Percentiles rank a stretch among this genome's conserved stretches.
Conservation (phyloP, 2,797 vertebrate genomes). For the Pitangus sulphuratus region DNA sequence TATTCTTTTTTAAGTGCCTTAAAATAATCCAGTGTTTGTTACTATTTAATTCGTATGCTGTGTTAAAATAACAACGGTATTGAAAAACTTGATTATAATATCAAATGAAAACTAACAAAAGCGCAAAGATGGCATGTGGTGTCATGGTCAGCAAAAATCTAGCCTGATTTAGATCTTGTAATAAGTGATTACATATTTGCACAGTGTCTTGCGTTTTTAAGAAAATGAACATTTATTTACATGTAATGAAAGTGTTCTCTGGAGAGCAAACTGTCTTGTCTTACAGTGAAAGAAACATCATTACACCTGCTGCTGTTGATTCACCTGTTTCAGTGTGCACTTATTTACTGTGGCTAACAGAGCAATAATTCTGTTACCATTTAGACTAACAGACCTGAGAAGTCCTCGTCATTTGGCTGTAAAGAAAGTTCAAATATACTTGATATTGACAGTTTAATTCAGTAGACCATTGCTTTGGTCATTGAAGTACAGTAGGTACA, state of each 20-base stretch:
- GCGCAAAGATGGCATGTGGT: not conserved
- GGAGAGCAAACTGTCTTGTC: not conserved
- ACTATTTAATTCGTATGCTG: not conserved
- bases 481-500: not conserved
- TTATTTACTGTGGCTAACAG: not conserved
- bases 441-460: not conserved
- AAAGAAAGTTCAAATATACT: not conserved
- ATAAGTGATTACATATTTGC: not conserved
- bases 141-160: not conserved
- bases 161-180: not conserved
- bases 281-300: not conserved
- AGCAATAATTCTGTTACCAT: not conserved
- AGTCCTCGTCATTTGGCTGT: not conserved
- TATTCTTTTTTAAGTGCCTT: not conserved
- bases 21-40: not conserved
- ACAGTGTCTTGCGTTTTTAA: not conserved
- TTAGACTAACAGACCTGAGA: not conserved
- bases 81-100: not conserved
- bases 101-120: not conserved
- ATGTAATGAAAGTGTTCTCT: not conserved
- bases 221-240: not conserved
- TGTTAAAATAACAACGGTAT: not conserved
- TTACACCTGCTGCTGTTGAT: not conserved
- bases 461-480: not conserved
- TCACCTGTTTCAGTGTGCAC: not conserved